Conservation (phyloP, 2,888 invertebrate genomes). For the Sympetrum striolatum region DNA sequence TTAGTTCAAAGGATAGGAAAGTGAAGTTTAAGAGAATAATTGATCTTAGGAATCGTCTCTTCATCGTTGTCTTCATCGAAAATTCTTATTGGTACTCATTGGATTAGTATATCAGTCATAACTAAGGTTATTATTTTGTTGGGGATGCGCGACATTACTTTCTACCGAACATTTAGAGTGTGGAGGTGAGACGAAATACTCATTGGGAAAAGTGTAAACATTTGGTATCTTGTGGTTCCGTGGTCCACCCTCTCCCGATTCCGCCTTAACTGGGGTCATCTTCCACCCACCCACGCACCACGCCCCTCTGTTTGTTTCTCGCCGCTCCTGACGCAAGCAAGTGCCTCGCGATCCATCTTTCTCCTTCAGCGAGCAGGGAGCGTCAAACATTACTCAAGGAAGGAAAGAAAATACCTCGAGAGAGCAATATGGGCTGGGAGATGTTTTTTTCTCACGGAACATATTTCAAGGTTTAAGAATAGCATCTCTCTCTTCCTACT, state of each 20-base stretch:
- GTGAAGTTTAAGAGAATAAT: not conserved
- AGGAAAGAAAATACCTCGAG: not conserved
- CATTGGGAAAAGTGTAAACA: not conserved
- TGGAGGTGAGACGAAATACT: not conserved
- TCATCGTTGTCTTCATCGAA: not conserved
- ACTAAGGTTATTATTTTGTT: not conserved
- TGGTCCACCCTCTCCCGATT: not conserved
- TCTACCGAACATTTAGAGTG: not conserved
- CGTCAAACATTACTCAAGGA: constrained; percentile 20
- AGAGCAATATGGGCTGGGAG: not conserved
- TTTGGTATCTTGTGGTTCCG: not conserved
- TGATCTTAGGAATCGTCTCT: not conserved
- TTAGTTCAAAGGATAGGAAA: not conserved
- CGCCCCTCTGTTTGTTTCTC: not conserved
- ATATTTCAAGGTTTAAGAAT: constrained; percentile 20
- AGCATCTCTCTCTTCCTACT: not conserved
- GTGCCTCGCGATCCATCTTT: not conserved
- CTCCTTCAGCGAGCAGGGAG: not conserved
- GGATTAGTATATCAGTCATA: not conserved
- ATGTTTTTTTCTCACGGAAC: constrained; percentile 7
- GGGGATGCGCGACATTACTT: not conserved
- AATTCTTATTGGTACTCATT: not conserved
- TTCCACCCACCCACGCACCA: not conserved
- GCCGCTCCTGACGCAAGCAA: not conserved
- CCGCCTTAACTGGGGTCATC: not conserved